Evolutionary conservation across 2,888 invertebrate genomes (phyloP), one percentile per base, ranked within the genome.

Genomic region (Cosmia trapezina): DNA sequence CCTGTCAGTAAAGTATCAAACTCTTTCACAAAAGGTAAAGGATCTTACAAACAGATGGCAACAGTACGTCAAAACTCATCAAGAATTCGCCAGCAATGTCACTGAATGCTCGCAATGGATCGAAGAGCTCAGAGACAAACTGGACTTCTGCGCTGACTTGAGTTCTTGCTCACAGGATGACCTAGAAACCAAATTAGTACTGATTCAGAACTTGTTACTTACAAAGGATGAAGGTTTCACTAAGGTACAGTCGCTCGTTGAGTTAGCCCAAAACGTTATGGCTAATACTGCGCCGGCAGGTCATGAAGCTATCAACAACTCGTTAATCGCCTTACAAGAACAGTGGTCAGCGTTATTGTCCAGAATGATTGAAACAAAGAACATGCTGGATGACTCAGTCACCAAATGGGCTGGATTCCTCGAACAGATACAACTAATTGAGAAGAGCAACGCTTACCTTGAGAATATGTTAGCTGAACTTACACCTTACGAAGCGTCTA

Each of bases 221-320:
- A 97, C 98, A 78, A 99, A 99, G 93, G 99, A 99, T 86, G 98
- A 98, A 95, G 99, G 99, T 6, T 98, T 98, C 87, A 97, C 97
- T 0, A 98, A 98, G 92, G 98, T 99, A 47, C 98, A 99, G 90
- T 97, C 97, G 65, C 97, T 98, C 57, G 98, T 99, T n/a, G 99
- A 99, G 88, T 94, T 98, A 84, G 99, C 99, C 0, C 99, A 99
- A 93, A 97, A 97, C 84, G 98, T 99, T 0, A 95, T 99, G 87
- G 98, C 98, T 0, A 99, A 99, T 89, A 99, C 99, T 0, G 98
- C 99, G 0, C 98, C 98, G 1, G 96, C 97, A 51, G 99, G 99
- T 0, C 99, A 99, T 85, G 98, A 98, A 83, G 97, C 97, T 45
- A 98, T 99, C 68, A 99, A 99, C 86, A 97, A 98, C 81, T 97